Evolutionary conservation across 1,140 invertebrate species (phyloP).

Genomic region (Heliothis virescens): DNA sequence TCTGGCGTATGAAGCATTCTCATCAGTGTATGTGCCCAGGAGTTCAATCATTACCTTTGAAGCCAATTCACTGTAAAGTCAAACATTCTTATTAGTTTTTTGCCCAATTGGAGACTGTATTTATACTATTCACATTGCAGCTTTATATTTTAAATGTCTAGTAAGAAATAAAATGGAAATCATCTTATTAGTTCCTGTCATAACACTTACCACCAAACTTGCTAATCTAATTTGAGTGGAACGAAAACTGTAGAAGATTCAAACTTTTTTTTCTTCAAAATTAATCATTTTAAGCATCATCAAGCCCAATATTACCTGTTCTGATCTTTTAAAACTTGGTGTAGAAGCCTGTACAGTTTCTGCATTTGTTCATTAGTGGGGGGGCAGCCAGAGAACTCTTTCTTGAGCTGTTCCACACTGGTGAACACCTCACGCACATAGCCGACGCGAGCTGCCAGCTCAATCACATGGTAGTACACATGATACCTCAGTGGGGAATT

Average conservation of each 20-base stretch:
- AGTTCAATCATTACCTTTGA: slow-evolving; percentile 99
- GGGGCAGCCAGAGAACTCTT: slow-evolving; percentile 93
- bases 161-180: no score
- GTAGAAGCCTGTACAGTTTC: slow-evolving; percentile 95
- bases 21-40: slow-evolving; percentile 97
- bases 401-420: slow-evolving; percentile 93
- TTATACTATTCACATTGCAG: neutral
- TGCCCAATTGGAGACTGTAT: neutral
- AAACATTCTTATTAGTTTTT: slow-evolving; percentile 27
- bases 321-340: slow-evolving; percentile 92
- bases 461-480: slow-evolving; percentile 96
- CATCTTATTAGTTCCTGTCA: no score
- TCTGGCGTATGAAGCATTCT: slow-evolving; percentile 98
- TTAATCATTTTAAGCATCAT: no score
- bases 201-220: no score
- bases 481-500: slow-evolving; percentile 95
- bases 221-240: no score
- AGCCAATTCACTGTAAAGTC: slow-evolving; percentile 92
- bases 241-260: no score
- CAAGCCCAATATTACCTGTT: slow-evolving; percentile 72
- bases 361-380: slow-evolving; percentile 97
- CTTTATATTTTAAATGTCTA: no score
- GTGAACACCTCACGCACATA: slow-evolving; percentile 93
- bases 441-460: slow-evolving; percentile 95
- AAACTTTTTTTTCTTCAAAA: no score